Conservation (phyloP, 2,113 vertebrate genomes). For the Labeo rohita region DNA sequence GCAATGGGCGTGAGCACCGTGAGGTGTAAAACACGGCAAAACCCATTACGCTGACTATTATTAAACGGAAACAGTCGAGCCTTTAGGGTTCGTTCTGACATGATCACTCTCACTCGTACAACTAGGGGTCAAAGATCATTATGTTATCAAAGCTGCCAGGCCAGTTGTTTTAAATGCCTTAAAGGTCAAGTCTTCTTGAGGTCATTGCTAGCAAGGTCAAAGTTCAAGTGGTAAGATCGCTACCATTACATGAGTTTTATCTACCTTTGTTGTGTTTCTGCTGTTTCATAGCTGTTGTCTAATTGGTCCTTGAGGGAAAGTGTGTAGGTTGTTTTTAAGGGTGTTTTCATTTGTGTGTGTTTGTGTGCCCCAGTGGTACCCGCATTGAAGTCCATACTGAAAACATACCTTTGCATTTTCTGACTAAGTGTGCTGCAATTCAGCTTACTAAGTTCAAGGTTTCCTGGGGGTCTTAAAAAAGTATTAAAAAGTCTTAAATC, state of each 20-base stretch:
- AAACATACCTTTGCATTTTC: no score
- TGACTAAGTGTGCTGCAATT: no score
- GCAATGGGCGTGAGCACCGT: background rate
- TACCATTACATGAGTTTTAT: background rate
- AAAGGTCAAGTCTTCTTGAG: background rate
- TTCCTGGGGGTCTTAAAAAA: no score
- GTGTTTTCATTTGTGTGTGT: background rate
- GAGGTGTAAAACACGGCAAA: conserved; percentile 19
- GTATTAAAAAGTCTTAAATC: no score
- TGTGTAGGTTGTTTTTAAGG: background rate
- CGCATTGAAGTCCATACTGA: no score
- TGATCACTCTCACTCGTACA: background rate
- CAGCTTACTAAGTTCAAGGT: no score
- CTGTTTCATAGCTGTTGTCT: conserved; percentile 8
- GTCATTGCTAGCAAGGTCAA: background rate
- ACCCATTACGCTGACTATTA: conserved; percentile 18
- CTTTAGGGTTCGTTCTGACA: conserved; percentile 28
- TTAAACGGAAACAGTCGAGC: background rate
- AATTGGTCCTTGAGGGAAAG: conserved; percentile 24
- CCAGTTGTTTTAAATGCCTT: conserved; percentile 11
- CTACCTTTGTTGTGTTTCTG: background rate
- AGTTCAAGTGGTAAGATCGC: background rate
- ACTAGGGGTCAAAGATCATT: background rate
- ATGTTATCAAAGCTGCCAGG: conserved; percentile 17
- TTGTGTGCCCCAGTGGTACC: background rate